Conservation (phyloP, 2,888 invertebrate genomes). For the Troides oblongomaculatus region DNA sequence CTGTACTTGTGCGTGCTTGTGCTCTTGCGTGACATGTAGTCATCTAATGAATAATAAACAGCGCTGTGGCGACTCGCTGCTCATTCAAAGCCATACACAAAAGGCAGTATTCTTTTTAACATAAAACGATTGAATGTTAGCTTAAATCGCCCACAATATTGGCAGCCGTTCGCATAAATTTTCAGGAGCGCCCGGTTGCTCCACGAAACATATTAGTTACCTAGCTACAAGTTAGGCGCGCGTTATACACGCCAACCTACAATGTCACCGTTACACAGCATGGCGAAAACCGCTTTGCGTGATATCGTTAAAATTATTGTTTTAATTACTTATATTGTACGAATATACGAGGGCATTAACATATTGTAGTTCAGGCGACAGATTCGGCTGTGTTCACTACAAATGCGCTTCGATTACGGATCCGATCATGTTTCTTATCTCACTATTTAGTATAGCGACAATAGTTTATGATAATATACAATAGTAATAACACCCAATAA, state of each 20-base stretch:
- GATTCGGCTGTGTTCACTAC: conserved; percentile 55
- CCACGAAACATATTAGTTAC: conserved; percentile 40
- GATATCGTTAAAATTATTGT: conserved; percentile 67
- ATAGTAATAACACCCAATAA: conserved; percentile 30
- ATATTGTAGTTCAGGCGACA: conserved; percentile 47
- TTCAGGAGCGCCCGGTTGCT: conserved; percentile 37
- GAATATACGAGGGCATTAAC: conserved; percentile 54
- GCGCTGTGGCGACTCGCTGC: conserved; percentile 68
- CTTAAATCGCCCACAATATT: conserved; percentile 56
- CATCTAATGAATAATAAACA: conserved; percentile 78
- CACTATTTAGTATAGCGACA: conserved; percentile 42
- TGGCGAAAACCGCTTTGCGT: conserved; percentile 64
- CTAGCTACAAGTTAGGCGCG: conserved; percentile 40
- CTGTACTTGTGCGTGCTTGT: conserved; percentile 68
- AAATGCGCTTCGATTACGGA: conserved; percentile 39
- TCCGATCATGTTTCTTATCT: conserved; percentile 44
- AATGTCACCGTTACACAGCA: conserved; percentile 50
- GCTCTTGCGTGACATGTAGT: conserved; percentile 73
- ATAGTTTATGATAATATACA: conserved; percentile 59
- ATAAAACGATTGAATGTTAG: conserved; percentile 64
- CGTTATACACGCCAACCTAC: conserved; percentile 40
- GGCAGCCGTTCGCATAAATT: conserved; percentile 50
- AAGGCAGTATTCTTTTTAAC: conserved; percentile 68
- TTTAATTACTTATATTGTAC: conserved; percentile 73
- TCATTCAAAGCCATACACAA: conserved; percentile 75